Evolutionary conservation across 2,113 vertebrate genomes (phyloP).

Genomic region (Elephas maximus): DNA sequence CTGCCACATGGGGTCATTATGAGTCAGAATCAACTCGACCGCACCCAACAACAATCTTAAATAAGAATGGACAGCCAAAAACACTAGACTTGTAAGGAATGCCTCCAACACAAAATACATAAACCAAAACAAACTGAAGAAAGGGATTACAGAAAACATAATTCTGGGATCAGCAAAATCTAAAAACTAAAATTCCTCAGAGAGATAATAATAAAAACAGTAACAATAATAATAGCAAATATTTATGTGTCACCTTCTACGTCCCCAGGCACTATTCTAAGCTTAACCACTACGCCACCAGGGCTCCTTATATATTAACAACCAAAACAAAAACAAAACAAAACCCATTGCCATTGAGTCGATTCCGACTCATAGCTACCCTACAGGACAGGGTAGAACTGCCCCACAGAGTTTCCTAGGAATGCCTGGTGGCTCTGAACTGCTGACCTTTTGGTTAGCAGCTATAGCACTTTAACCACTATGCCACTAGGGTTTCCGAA

Average conservation of each 20-base stretch:
- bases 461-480: not conserved
- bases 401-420: not conserved
- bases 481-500: not conserved
- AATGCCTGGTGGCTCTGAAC: not conserved
- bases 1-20: no score
- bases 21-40: not conserved
- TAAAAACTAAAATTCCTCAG: not conserved
- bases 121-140: not conserved
- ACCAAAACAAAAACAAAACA: not conserved
- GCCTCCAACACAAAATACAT: constrained; percentile 25
- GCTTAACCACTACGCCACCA: no score
- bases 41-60: not conserved
- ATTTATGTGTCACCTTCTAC: not conserved
- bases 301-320: no score
- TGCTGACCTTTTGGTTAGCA: not conserved
- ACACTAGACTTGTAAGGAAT: not conserved
- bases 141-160: not conserved
- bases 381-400: not conserved
- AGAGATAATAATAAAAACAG: not conserved
- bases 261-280: not conserved
- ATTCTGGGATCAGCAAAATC: not conserved
- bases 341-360: not conserved
- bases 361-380: not conserved
- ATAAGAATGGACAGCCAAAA: constrained; percentile 26
- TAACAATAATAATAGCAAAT: not conserved